phyloP scores from a whole-genome alignment of 2,113 vertebrate species.

The Chinchilla lanigera region DNA sequence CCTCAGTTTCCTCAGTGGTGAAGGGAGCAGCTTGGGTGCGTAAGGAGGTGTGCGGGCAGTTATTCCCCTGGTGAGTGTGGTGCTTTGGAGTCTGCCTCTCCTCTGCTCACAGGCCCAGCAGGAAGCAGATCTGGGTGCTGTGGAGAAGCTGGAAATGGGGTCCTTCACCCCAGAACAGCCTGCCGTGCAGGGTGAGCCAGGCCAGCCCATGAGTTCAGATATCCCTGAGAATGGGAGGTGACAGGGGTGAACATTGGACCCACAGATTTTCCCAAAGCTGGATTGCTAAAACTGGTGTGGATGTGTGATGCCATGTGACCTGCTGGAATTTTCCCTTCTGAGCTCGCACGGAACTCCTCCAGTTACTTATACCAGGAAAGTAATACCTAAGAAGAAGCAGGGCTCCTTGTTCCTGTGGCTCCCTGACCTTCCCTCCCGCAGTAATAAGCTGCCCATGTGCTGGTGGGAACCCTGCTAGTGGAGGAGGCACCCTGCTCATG shows the following conservation, averaged over 20 bases:
- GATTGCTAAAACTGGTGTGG: not conserved
- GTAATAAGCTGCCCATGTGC: not conserved
- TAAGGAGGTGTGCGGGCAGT: not conserved
- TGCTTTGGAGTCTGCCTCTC: not conserved
- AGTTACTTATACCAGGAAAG: not conserved
- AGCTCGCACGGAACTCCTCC: not conserved
- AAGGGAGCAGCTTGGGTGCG: not conserved
- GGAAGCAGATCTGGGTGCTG: not conserved
- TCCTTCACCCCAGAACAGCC: not conserved
- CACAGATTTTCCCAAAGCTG: not conserved
- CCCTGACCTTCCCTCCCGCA: not conserved
- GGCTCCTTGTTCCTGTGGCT: not conserved
- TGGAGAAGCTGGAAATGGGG: not conserved
- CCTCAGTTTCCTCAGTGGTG: conserved; percentile 29
- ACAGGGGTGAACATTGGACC: not conserved
- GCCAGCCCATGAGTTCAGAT: not conserved
- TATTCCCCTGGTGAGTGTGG: not conserved
- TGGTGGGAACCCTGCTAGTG: not conserved
- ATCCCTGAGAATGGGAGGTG: not conserved
- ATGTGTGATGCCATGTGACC: not conserved
- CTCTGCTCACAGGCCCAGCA: not conserved
- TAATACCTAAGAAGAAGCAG: not conserved
- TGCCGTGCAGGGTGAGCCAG: not conserved
- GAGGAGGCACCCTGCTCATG: not conserved
- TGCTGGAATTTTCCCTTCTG: conserved; percentile 52